A percentile compares a stretch with the other conserved stretches of the same genome.
Evolutionary conservation across 2,797 vertebrate genomes (phyloP).

Genomic region (Gallinago nigripennis): DNA sequence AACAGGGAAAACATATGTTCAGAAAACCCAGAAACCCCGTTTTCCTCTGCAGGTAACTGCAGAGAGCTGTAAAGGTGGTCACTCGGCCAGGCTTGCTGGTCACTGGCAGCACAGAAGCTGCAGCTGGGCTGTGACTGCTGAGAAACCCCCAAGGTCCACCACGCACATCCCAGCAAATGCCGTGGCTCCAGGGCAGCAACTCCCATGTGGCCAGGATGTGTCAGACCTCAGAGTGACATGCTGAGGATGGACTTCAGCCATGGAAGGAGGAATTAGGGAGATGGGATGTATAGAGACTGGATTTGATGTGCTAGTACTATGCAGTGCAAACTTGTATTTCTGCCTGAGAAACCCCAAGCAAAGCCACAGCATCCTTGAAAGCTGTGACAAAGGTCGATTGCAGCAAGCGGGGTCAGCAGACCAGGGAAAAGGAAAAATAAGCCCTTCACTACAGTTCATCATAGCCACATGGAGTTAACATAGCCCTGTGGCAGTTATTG

Average conservation of each 20-base stretch:
- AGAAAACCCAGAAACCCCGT: neutral
- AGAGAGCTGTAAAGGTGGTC: neutral
- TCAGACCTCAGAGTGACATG: neutral
- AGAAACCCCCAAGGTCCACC: neutral
- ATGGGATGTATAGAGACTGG: accelerated
- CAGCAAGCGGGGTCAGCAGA: neutral
- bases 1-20: neutral
- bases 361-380: neutral
- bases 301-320: neutral
- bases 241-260: neutral
- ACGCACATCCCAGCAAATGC: neutral
- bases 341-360: neutral
- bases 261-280: neutral
- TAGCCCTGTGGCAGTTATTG: neutral
- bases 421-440: neutral
- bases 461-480: neutral
- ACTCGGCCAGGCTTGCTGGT: neutral
- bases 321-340: neutral
- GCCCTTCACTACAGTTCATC: neutral
- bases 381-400: neutral
- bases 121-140: neutral
- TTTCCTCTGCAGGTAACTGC: neutral
- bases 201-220: accelerated
- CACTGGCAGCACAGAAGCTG: neutral
- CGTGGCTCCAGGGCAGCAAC: neutral